Evolutionary conservation across 2,797 vertebrate species (phyloP).

Genomic region (Hemibagrus guttatus): DNA sequence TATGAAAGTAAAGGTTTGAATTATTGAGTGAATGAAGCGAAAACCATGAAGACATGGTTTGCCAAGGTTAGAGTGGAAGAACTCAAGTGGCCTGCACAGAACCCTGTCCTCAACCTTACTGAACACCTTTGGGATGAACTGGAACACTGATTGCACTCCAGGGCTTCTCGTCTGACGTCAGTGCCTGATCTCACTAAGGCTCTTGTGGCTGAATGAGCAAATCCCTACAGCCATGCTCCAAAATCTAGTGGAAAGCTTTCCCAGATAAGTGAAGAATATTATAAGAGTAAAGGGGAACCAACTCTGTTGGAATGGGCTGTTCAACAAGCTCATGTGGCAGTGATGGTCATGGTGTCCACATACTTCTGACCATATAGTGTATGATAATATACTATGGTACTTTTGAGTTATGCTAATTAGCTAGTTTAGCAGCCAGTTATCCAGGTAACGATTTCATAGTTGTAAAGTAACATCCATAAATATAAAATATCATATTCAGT

Average conservation of each 20-base stretch:
- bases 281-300: not conserved
- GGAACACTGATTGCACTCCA: conserved; percentile 12
- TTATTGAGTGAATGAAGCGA: not conserved
- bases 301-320: not conserved
- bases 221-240: not conserved
- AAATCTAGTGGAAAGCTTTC: conserved; percentile 25
- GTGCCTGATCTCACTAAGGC: not conserved
- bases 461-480: not conserved
- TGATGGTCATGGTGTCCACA: not conserved
- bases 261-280: conserved; percentile 4
- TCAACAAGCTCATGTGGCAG: not conserved
- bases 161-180: not conserved
- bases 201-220: conserved; percentile 29
- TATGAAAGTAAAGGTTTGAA: not conserved
- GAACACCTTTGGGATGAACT: conserved; percentile 21
- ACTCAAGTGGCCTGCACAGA: not conserved
- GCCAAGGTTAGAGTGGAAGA: not conserved
- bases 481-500: not conserved
- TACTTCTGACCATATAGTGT: not conserved
- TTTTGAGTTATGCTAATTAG: not conserved
- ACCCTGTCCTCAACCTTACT: conserved; percentile 9
- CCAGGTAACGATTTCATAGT: not conserved
- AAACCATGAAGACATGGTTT: not conserved
- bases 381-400: not conserved
- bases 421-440: not conserved